Evolutionary conservation across 2,797 vertebrate genomes (phyloP).

Genomic region (Rachycentron canadum): DNA sequence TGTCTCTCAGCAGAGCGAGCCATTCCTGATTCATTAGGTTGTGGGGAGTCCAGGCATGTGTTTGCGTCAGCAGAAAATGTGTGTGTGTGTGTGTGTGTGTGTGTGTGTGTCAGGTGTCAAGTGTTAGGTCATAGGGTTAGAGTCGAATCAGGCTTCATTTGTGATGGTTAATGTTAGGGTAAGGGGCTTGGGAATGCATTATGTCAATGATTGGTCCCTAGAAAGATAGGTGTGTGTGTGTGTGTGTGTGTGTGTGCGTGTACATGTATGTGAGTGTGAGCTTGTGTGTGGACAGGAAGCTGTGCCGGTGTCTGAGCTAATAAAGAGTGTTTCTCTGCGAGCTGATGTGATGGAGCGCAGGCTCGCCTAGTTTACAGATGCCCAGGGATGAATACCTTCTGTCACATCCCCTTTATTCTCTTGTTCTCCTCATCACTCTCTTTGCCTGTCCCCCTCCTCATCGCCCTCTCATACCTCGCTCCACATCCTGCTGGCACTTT

Average conservation of each 20-base stretch:
- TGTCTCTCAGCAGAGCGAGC: conserved; percentile 39
- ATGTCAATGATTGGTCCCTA: background rate
- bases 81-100: background rate
- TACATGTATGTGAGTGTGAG: conserved; percentile 3
- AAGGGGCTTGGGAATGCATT: background rate
- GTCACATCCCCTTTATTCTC: conserved; percentile 54
- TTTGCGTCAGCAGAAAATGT: background rate
- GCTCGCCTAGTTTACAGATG: conserved; percentile 55
- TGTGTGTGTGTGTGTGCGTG: background rate
- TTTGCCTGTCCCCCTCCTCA: conserved; percentile 25
- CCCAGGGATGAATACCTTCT: conserved; percentile 59
- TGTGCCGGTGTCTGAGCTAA: conserved; percentile 47
- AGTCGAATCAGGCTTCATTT: background rate
- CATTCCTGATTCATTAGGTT: conserved; percentile 40
- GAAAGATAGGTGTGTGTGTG: background rate
- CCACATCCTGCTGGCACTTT: conserved; percentile 25
- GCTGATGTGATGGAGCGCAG: conserved; percentile 50
- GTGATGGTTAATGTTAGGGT: background rate
- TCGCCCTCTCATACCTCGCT: conserved; percentile 28
- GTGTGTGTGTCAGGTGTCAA: too few species aligned
- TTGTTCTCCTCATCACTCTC: conserved; percentile 41
- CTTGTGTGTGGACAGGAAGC: conserved; percentile 14
- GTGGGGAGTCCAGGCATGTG: conserved; percentile 18
- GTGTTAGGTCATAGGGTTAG: too few species aligned
- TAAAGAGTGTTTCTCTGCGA: conserved; percentile 36